These are phyloP conservation scores for Deroplatys truncata DNA, from an alignment of 2,888 invertebrate genomes.

Conservation along the genomic window DNA sequence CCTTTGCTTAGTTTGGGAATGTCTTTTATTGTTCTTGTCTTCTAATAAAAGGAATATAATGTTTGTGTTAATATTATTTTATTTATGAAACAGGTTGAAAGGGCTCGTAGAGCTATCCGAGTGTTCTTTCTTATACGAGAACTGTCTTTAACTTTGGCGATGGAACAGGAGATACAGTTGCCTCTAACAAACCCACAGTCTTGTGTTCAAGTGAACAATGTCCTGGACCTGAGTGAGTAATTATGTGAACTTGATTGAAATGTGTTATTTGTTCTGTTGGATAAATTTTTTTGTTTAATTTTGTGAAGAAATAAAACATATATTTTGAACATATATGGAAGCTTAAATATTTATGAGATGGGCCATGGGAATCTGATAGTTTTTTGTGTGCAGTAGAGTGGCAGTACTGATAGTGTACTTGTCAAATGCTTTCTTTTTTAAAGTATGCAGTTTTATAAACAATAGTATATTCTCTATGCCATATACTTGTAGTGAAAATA, in stretches of 20 bases:
- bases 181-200: constrained; percentile 85
- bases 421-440: too few species aligned
- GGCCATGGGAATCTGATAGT: too few species aligned
- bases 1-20: too few species aligned
- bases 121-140: constrained; percentile 87
- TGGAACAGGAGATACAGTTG: constrained; percentile 79
- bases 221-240: constrained; percentile 87
- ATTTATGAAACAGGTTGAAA: constrained; percentile 61
- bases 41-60: too few species aligned
- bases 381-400: too few species aligned
- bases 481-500: too few species aligned
- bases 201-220: constrained; percentile 89
- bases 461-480: too few species aligned
- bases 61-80: too few species aligned
- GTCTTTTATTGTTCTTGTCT: too few species aligned
- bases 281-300: not conserved
- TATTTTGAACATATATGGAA: not conserved
- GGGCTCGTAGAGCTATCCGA: constrained; percentile 83
- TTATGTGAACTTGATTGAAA: not conserved
- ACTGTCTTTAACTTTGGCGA: constrained; percentile 67
- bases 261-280: not conserved
- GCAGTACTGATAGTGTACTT: too few species aligned
- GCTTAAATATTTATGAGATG: too few species aligned
- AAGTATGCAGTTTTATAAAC: too few species aligned
- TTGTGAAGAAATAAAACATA: not conserved